Conservation (phyloP, 2,797 vertebrate species). For the Parotocinclus haroldoi region DNA sequence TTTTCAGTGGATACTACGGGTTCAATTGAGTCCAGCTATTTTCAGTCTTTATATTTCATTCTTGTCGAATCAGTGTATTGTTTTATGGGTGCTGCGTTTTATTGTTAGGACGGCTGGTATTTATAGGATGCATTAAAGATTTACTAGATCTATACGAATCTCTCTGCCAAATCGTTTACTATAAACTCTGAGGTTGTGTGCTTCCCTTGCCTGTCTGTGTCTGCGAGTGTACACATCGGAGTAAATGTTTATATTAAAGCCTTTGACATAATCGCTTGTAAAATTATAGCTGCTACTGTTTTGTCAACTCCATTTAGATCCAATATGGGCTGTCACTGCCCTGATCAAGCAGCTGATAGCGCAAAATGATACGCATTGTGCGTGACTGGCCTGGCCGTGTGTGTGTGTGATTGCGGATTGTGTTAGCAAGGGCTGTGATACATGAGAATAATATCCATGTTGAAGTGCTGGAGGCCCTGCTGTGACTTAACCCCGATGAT, state of each 20-base stretch:
- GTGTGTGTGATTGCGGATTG: not conserved
- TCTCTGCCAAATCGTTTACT: no score
- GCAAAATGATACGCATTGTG: slow-evolving; percentile 3
- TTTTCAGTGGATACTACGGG: no score
- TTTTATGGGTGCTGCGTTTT: no score
- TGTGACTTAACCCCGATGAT: not conserved
- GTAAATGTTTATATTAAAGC: slow-evolving; percentile 2
- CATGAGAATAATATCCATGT: slow-evolving; percentile 14
- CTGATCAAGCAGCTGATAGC: slow-evolving; percentile 30
- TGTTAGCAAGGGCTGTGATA: not conserved
- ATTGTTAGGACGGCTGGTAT: no score
- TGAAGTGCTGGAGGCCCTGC: not conserved
- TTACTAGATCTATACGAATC: no score
- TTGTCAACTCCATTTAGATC: slow-evolving; percentile 6
- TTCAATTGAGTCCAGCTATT: no score
- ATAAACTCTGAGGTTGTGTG: no score
- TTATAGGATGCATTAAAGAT: no score
- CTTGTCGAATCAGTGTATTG: no score
- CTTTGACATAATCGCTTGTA: not conserved
- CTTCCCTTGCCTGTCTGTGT: no score
- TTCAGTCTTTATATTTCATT: no score
- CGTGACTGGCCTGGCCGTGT: not conserved
- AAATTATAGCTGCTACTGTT: slow-evolving; percentile 6
- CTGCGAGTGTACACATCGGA: not conserved
- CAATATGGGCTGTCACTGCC: slow-evolving; percentile 28